phyloP scores from a whole-genome alignment of 1,140 invertebrate species.

The Prorops nasuta region DNA sequence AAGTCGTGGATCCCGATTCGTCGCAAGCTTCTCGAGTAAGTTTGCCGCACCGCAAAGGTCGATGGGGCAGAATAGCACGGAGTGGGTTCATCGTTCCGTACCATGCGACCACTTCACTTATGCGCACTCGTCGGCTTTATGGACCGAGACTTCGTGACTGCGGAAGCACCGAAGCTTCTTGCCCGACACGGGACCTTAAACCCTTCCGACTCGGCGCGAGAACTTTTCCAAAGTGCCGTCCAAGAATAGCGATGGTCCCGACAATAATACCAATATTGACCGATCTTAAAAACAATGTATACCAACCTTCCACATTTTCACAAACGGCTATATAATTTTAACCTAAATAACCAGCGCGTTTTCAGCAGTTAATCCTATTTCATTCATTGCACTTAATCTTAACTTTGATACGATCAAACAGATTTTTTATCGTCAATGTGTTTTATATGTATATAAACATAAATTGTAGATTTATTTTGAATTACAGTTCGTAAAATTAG shows the following conservation, averaged over 20 bases:
- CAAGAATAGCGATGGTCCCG: not conserved
- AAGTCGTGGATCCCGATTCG: too few relatives aligned
- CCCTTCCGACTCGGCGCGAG: constrained; percentile 18
- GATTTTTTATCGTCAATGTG: too few relatives aligned
- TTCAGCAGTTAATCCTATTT: too few relatives aligned
- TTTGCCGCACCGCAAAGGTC: constrained; percentile 20
- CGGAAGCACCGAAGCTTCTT: constrained; percentile 5
- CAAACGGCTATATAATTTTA: too few relatives aligned
- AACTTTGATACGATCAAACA: too few relatives aligned
- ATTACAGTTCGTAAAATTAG: too few relatives aligned
- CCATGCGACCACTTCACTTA: constrained; percentile 37
- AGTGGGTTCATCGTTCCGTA: constrained; percentile 30
- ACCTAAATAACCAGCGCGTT: too few relatives aligned
- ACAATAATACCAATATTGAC: not conserved
- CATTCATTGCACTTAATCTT: too few relatives aligned
- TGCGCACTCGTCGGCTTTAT: constrained; percentile 36
- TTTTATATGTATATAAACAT: too few relatives aligned
- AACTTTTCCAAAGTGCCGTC: constrained; percentile 1
- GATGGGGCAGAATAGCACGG: constrained; percentile 23
- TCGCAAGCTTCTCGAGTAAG: constrained; percentile 11
- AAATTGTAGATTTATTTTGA: too few relatives aligned
- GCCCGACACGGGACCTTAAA: constrained; percentile 15
- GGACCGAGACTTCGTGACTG: constrained; percentile 32
- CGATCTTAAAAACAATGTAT: too few relatives aligned
- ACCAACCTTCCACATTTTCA: too few relatives aligned